phyloP scores from a whole-genome alignment of 2,113 vertebrate genomes.

The Oostethus manadensis region DNA sequence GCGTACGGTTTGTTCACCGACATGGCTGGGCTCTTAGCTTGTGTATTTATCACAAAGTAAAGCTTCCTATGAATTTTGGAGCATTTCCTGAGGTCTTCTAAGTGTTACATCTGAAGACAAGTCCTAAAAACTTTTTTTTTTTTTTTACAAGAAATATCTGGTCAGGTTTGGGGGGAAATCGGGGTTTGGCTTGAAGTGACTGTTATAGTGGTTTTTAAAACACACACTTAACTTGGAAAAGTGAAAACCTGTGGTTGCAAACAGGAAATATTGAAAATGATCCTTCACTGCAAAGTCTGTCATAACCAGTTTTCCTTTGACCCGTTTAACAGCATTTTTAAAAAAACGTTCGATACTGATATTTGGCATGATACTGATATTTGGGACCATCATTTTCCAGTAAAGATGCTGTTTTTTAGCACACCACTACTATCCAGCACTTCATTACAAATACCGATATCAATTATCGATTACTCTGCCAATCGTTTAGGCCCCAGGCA shows the following conservation, averaged over 20 bases:
- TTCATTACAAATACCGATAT: too few species aligned
- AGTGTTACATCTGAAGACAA: not conserved
- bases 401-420: too few species aligned
- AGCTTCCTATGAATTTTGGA: not conserved
- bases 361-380: too few species aligned
- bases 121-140: too few species aligned
- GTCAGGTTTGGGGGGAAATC: not conserved
- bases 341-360: too few species aligned
- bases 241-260: not conserved
- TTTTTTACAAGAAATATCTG: not conserved
- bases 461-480: too few species aligned
- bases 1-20: not conserved
- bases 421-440: too few species aligned
- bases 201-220: constrained; percentile 1
- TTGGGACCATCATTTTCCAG: too few species aligned
- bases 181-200: not conserved
- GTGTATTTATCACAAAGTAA: not conserved
- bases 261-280: constrained; percentile 1
- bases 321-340: not conserved
- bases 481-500: too few species aligned
- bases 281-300: not conserved
- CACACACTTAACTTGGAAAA: not conserved
- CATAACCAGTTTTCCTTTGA: not conserved
- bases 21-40: not conserved
- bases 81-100: not conserved